Conservation (phyloP, 2,797 vertebrate species). For the Galagoides demidoff region DNA sequence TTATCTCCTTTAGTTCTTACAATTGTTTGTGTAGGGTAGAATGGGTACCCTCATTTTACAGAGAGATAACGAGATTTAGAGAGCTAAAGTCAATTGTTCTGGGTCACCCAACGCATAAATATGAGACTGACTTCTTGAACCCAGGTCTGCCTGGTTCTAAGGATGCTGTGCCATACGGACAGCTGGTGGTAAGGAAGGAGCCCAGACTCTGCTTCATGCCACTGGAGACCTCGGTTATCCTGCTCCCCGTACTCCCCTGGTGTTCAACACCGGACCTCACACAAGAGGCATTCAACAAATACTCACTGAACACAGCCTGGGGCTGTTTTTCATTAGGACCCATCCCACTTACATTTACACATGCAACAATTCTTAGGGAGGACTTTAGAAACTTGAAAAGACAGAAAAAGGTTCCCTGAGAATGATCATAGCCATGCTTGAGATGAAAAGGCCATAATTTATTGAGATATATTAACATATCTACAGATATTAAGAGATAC, state of each 20-base stretch:
- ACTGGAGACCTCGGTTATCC: background rate
- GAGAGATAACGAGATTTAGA: background rate
- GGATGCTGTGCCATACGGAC: fast-evolving
- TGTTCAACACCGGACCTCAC: no score
- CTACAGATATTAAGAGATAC: background rate
- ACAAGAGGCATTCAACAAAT: background rate
- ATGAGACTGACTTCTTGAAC: background rate
- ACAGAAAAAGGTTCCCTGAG: background rate
- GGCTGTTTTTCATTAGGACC: background rate
- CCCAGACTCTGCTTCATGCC: no score
- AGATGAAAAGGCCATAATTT: background rate
- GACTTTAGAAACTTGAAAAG: background rate
- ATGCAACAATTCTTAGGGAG: background rate
- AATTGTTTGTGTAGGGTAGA: background rate
- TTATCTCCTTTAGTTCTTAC: background rate
- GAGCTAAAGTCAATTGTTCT: background rate
- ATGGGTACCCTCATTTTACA: background rate
- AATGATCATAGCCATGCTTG: background rate
- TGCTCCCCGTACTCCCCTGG: no score
- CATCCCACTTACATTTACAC: background rate
- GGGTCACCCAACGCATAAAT: background rate
- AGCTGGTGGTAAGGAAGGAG: background rate
- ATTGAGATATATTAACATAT: background rate
- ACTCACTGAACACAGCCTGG: background rate
- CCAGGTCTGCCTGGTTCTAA: background rate